Evolutionary conservation across 2,888 invertebrate species (phyloP), one percentile per base, ranked within the genome.

Genomic region (Cheilosia variabilis): DNA sequence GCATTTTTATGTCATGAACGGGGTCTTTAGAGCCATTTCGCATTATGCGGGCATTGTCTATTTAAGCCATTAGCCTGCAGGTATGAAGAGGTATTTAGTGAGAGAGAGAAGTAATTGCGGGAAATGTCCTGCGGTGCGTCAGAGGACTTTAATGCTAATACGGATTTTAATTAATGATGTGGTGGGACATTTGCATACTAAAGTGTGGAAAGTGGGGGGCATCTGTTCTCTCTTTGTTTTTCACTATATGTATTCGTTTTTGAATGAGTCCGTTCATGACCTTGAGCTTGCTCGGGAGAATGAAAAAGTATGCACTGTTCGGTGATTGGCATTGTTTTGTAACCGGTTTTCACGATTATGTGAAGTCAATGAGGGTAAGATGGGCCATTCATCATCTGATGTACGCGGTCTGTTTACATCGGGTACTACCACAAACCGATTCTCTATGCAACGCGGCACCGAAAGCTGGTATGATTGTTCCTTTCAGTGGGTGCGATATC

Each of bases 21-120:
- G 60, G 31, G 13, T 19, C 50, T 31, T 57, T 41, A 57, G 24
- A 69, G 65, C 52, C 77, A 37, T 37, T 24, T 43, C 50, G 52
- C 78, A 78, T 73, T 68, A 78, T 73, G 66, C 43, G 27, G 58
- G 55, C 4, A 78, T 78, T 82, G 72, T 78, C 62, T 72, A 31
- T 45, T 72, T 50, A 41, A 60, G 41, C 65, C 57, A 83, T 78
- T 72, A 73, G 63, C 41, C 62, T 50, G 60, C 50, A 78, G 45
- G 34, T 66, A 66, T 62, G 34, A 24, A 55, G 34, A 57, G 60
- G 69, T 52, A 81, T 76, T 69, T 41, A 58, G 52, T n/a, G n/a
- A 60, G 45, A 65, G 6, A 17, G 6, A 13, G 41, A 37, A 69
- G 57, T 81, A 76, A 81, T 81, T 77, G 58, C 65, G 27, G 52